Conservation (phyloP, 2,113 vertebrate species). For the Tretioscincus oriximinensis region DNA sequence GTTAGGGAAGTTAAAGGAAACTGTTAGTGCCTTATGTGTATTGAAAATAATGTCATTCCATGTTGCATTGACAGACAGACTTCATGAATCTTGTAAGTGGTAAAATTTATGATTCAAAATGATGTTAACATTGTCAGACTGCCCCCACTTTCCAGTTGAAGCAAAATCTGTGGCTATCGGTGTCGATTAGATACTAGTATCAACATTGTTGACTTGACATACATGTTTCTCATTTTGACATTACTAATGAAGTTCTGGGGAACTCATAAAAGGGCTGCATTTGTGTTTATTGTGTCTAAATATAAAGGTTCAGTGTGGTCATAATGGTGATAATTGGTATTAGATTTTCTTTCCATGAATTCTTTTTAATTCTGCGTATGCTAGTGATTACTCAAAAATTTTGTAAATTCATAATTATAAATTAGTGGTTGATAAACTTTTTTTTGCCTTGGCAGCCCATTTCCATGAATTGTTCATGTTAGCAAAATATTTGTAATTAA, state of each 20-base stretch:
- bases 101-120: not conserved
- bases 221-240: no score
- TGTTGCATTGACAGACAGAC: no score
- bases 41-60: no score
- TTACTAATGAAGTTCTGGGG: not conserved
- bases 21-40: no score
- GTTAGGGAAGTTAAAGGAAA: no score
- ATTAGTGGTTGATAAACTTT: not conserved
- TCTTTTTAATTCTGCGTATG: not conserved
- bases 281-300: not conserved
- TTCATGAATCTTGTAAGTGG: no score
- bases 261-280: not conserved
- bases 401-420: not conserved
- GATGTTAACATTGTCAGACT: not conserved
- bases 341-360: not conserved
- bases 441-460: no score
- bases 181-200: no score
- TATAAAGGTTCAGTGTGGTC: not conserved
- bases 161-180: not conserved
- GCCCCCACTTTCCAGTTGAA: not conserved
- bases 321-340: not conserved
- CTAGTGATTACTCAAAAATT: not conserved
- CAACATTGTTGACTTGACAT: no score
- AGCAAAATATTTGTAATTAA: no score
- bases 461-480: no score